These are phyloP conservation scores for Colinus virginianus DNA, from an alignment of 2,113 vertebrate species.

Conservation along the genomic window DNA sequence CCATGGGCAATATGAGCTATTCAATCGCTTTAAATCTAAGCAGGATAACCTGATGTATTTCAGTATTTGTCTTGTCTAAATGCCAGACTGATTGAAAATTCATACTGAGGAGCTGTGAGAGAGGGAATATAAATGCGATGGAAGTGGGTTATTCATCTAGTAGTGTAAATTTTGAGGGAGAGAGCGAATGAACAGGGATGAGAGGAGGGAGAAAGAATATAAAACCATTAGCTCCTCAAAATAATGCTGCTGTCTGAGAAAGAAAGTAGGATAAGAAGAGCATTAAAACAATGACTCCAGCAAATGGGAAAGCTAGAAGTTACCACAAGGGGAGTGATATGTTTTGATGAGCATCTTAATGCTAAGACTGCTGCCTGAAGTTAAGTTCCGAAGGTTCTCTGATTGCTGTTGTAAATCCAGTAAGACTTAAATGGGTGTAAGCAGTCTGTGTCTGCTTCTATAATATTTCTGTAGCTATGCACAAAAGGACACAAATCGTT, in stretches of 20 bases:
- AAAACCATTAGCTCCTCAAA: not conserved
- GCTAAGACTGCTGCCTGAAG: not conserved
- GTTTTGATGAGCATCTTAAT: not conserved
- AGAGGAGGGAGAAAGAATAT: not conserved
- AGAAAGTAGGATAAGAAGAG: not conserved
- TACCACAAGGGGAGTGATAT: not conserved
- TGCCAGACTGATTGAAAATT: slow-evolving; percentile 6
- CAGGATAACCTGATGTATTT: not conserved
- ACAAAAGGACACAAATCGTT: not conserved
- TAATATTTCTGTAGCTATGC: not conserved
- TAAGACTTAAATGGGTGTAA: not conserved
- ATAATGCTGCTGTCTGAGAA: not conserved
- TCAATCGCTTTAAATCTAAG: not conserved
- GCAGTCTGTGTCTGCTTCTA: not conserved
- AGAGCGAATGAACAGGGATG: not conserved
- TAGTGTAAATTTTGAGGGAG: not conserved
- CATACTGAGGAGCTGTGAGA: not conserved
- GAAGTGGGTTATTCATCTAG: not conserved
- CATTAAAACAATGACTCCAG: not conserved
- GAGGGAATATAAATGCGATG: not conserved
- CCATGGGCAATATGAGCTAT: not conserved
- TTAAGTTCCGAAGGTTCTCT: not conserved
- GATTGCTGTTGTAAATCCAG: not conserved
- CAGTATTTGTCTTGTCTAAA: slow-evolving; percentile 7
- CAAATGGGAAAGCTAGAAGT: not conserved